phyloP scores from a whole-genome alignment of 2,113 vertebrate genomes.

The Brachyhypopomus gauderio region DNA sequence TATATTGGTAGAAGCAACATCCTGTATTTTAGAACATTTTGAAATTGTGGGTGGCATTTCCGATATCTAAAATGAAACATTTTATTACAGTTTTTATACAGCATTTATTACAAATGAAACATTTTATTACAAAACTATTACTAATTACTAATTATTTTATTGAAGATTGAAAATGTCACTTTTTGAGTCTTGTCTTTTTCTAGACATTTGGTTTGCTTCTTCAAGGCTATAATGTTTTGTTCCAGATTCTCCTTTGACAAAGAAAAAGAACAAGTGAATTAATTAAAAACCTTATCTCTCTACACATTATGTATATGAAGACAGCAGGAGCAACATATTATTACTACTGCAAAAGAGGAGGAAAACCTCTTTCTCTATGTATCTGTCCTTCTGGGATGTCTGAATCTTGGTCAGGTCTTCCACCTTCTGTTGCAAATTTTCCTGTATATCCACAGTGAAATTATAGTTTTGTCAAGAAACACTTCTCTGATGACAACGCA shows the following conservation, averaged over 20 bases:
- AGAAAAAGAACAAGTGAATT: not conserved
- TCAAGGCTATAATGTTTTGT: constrained; percentile 58
- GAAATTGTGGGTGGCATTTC: constrained; percentile 41
- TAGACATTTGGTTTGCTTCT: constrained; percentile 62
- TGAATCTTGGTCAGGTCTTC: constrained; percentile 58
- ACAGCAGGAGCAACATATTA: no score
- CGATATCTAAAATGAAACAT: constrained; percentile 44
- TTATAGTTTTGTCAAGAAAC: not conserved
- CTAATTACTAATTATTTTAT: not conserved
- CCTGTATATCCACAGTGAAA: constrained; percentile 42
- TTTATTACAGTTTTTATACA: no score
- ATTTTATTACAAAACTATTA: not conserved
- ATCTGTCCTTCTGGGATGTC: constrained; percentile 47
- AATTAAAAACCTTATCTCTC: not conserved
- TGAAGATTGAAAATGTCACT: constrained; percentile 8
- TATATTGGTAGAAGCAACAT: constrained; percentile 45
- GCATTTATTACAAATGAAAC: no score
- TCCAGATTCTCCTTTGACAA: constrained; percentile 70
- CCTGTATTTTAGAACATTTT: constrained; percentile 47
- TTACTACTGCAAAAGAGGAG: not conserved
- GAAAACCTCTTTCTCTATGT: constrained; percentile 37
- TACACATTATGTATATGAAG: not conserved
- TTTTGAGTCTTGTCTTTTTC: constrained; percentile 45
- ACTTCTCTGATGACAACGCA: constrained; percentile 26
- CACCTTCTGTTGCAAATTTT: constrained; percentile 59